A percentile compares a stretch with the other conserved stretches of the same genome.
Conservation (phyloP, 2,113 vertebrate species). For the Oncorhynchus clarkii region DNA sequence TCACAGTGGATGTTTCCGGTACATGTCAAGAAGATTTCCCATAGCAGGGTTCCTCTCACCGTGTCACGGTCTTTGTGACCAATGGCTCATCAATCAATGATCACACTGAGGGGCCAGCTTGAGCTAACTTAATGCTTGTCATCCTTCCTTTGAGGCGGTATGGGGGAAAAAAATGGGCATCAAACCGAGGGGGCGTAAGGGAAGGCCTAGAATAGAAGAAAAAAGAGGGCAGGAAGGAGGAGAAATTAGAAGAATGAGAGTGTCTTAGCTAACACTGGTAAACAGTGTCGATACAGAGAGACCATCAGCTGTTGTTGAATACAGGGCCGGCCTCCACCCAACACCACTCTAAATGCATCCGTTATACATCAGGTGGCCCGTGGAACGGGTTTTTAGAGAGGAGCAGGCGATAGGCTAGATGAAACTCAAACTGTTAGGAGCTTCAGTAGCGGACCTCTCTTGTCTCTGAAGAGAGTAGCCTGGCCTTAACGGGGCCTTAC, state of each 20-base stretch:
- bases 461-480: constrained; percentile 40
- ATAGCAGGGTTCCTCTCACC: constrained; percentile 45
- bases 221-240: background rate
- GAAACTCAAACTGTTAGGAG: constrained; percentile 23
- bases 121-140: constrained; percentile 32
- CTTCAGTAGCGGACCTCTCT: constrained; percentile 3
- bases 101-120: constrained; percentile 18
- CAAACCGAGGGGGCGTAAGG: constrained; percentile 3
- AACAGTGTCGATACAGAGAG: background rate
- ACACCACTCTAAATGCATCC: background rate
- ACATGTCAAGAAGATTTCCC: constrained; percentile 31
- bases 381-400: background rate
- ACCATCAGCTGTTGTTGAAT: no score
- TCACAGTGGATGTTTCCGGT: constrained; percentile 56
- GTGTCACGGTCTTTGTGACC: constrained; percentile 45
- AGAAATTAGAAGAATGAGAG: constrained; percentile 2
- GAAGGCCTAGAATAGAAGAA: background rate
- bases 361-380: background rate
- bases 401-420: background rate
- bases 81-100: constrained; percentile 56
- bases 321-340: background rate
- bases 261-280: background rate
- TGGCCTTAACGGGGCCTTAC: background rate
- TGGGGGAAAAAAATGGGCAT: constrained; percentile 26
- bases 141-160: constrained; percentile 21